phyloP scores from a whole-genome alignment of 2,888 invertebrate species.

The Zhuqinia jingwanae region DNA sequence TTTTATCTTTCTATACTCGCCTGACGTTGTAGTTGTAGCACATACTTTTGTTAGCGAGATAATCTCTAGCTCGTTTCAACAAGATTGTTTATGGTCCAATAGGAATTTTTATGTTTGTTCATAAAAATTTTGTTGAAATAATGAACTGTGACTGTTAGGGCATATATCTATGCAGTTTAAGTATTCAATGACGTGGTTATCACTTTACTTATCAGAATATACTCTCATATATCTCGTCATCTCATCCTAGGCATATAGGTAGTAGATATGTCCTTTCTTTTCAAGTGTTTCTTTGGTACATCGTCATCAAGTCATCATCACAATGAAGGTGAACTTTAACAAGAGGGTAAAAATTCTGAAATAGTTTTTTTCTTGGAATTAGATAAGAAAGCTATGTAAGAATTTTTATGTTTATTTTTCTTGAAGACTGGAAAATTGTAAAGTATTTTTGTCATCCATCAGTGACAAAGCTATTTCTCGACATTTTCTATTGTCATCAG shows the following conservation, averaged over 20 bases:
- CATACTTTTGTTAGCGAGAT: not conserved
- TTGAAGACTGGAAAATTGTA: not conserved
- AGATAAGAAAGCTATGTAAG: not conserved
- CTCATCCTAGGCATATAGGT: too few relatives aligned
- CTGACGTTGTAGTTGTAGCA: too few relatives aligned
- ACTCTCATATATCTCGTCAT: too few relatives aligned
- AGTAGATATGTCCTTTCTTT: not conserved
- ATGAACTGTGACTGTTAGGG: not conserved
- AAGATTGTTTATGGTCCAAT: conserved; percentile 54
- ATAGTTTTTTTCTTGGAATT: not conserved
- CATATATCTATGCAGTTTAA: too few relatives aligned
- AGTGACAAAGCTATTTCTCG: conserved; percentile 52
- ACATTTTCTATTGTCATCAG: conserved; percentile 34
- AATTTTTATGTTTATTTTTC: conserved; percentile 26
- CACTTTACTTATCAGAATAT: too few relatives aligned
- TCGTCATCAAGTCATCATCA: not conserved
- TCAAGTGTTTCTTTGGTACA: not conserved
- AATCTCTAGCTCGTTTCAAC: conserved; percentile 58
- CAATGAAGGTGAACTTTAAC: not conserved
- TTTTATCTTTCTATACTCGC: conserved; percentile 6
- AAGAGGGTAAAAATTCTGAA: not conserved
- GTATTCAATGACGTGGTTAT: too few relatives aligned
- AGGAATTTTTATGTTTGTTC: conserved; percentile 66
- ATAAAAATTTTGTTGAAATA: conserved; percentile 43
- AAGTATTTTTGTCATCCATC: conserved; percentile 51